Percentiles rank a stretch among this genome's conserved stretches.
Evolutionary conservation across 2,888 invertebrate genomes (phyloP).

Genomic region (Omphaloscelis lunosa): DNA sequence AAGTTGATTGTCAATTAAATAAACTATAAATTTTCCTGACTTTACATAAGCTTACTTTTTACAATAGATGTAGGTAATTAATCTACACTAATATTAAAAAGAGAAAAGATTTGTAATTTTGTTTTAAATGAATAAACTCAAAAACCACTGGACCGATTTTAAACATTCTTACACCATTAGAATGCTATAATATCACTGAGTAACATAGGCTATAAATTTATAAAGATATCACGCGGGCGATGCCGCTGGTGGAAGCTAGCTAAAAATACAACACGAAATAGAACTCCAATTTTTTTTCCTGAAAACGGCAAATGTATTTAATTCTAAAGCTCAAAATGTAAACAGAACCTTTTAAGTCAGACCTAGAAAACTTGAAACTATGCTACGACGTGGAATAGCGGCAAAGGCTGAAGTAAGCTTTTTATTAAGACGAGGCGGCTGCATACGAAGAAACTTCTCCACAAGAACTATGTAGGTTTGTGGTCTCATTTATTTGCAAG

Average conservation of each 20-base stretch:
- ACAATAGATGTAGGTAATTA: no score
- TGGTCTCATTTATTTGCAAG: slow-evolving; percentile 21
- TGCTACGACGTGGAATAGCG: not conserved
- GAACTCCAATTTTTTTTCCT: not conserved
- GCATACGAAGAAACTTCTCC: slow-evolving; percentile 3
- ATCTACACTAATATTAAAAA: no score
- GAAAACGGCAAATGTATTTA: not conserved
- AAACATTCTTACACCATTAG: no score
- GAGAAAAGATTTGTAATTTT: no score
- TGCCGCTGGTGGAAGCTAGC: no score
- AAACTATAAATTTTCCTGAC: not conserved
- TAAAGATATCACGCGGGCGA: no score
- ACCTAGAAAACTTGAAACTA: slow-evolving; percentile 21
- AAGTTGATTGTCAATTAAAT: not conserved
- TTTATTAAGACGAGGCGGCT: not conserved
- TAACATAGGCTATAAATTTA: no score
- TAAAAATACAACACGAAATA: not conserved
- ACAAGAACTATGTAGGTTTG: slow-evolving; percentile 4
- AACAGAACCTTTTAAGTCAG: slow-evolving; percentile 17
- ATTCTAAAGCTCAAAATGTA: not conserved
- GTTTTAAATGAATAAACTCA: no score
- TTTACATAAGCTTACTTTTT: not conserved
- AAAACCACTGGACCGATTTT: no score
- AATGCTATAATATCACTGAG: no score
- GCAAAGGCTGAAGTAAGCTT: slow-evolving; percentile 27